phyloP scores from a whole-genome alignment of 2,797 vertebrate species.

The Silurus lanzhouensis region DNA sequence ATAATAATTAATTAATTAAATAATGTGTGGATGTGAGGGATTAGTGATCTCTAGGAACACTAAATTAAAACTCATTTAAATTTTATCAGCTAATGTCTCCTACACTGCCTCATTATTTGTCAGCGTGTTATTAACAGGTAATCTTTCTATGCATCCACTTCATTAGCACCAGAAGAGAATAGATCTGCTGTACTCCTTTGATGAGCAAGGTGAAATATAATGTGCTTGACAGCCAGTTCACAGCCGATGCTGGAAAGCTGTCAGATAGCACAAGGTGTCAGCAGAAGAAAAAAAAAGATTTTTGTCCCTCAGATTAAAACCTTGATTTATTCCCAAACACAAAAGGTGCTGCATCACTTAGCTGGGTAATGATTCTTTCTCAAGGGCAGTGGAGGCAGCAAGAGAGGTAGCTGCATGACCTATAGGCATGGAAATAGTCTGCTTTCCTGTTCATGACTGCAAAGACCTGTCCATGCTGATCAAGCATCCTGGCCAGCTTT shows the following conservation, averaged over 20 bases:
- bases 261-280: conserved; percentile 23
- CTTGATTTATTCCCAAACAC: conserved; percentile 38
- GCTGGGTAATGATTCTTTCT: conserved; percentile 53
- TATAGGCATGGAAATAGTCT: conserved; percentile 24
- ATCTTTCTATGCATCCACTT: conserved; percentile 4
- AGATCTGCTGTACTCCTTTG: background rate
- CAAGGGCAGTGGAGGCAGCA: conserved; percentile 46
- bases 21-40: background rate
- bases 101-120: conserved; percentile 22
- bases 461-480: conserved; percentile 45
- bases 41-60: conserved; percentile 1
- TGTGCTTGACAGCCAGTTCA: background rate
- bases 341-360: conserved; percentile 40
- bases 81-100: background rate
- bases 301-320: background rate
- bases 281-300: conserved; percentile 1
- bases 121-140: background rate
- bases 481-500: conserved; percentile 38
- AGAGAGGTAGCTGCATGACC: conserved; percentile 46
- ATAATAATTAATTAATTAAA: background rate
- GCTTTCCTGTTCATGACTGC: conserved; percentile 35
- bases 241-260: background rate
- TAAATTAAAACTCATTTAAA: background rate
- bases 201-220: conserved; percentile 14
- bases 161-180: conserved; percentile 5